A percentile compares a stretch with the other conserved stretches of the same genome.
Evolutionary conservation across 2,113 vertebrate species (phyloP).

Genomic region (Melospiza melodia): DNA sequence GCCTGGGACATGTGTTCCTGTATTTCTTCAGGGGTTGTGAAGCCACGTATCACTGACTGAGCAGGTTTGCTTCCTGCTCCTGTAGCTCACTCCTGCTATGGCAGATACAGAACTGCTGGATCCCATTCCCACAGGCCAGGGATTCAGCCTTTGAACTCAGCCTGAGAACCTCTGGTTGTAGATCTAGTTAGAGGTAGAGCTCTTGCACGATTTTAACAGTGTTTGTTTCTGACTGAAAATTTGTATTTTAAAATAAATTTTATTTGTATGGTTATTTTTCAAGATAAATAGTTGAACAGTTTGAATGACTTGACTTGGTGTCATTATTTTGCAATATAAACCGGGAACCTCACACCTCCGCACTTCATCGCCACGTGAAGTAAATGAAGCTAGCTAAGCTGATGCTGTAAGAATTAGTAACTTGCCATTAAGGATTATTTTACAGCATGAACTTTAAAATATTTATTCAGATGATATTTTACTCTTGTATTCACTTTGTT

Average conservation of each 20-base stretch:
- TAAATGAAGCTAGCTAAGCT: conserved; percentile 99
- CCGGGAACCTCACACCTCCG: conserved; percentile 97
- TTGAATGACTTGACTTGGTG: conserved; percentile 83
- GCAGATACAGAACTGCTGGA: conserved; percentile 26
- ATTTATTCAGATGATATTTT: conserved; percentile 99
- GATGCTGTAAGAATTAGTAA: conserved; percentile 92
- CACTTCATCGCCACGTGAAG: conserved; percentile 93
- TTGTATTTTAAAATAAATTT: conserved; percentile 60
- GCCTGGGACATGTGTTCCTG: conserved; percentile 21
- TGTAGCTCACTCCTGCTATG: neutral
- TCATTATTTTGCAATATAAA: conserved; percentile 87
- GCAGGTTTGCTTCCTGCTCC: neutral
- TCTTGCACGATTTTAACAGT: conserved; percentile 47
- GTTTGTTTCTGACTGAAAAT: conserved; percentile 59
- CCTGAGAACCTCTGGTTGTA: conserved; percentile 29
- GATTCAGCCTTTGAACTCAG: conserved; percentile 52
- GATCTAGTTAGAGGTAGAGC: conserved; percentile 41
- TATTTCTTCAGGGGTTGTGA: conserved; percentile 30
- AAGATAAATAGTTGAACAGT: conserved; percentile 83
- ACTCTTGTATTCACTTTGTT: conserved; percentile 97
- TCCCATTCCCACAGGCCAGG: conserved; percentile 48
- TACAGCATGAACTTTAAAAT: conserved; percentile 98
- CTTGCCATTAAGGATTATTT: conserved; percentile 99
- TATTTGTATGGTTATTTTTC: conserved; percentile 72
- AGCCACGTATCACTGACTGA: neutral